Evolutionary conservation across 1,140 invertebrate genomes (phyloP).

Genomic region (Anoplolepis gracilipes): DNA sequence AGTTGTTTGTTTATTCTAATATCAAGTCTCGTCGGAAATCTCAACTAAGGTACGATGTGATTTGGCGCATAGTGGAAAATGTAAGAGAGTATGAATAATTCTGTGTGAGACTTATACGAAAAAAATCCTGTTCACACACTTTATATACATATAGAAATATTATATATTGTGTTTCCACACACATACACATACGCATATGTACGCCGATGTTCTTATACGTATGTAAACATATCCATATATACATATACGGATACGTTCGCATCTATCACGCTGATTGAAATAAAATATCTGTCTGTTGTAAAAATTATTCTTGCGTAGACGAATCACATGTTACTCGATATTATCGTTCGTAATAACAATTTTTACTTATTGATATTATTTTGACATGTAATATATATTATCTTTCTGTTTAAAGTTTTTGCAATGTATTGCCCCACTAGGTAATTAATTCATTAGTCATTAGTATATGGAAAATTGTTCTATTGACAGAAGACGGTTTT

Average conservation of each 20-base stretch:
- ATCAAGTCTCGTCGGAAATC: constrained; percentile 70
- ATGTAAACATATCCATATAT: constrained; percentile 79
- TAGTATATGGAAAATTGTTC: too few relatives aligned
- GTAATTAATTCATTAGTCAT: too few relatives aligned
- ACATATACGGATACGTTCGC: constrained; percentile 75
- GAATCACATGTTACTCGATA: constrained; percentile 39
- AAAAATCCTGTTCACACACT: constrained; percentile 71
- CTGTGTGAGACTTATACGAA: constrained; percentile 62
- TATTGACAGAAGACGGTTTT: too few relatives aligned
- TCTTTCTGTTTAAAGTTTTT: background rate
- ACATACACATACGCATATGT: constrained; percentile 47
- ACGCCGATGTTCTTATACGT: constrained; percentile 70
- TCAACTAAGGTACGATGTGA: constrained; percentile 58
- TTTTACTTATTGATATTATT: background rate
- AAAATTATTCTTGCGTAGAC: constrained; percentile 69
- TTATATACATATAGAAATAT: constrained; percentile 62
- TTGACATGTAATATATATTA: background rate
- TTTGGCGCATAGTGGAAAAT: constrained; percentile 50
- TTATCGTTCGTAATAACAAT: constrained; percentile 2
- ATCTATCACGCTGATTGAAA: constrained; percentile 80
- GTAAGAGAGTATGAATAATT: constrained; percentile 76
- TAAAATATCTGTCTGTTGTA: constrained; percentile 85
- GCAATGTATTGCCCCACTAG: too few relatives aligned
- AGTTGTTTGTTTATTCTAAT: constrained; percentile 73
- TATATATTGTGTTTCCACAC: constrained; percentile 66